Evolutionary conservation across 2,113 vertebrate species (phyloP).

Genomic region (Nibea coibor): DNA sequence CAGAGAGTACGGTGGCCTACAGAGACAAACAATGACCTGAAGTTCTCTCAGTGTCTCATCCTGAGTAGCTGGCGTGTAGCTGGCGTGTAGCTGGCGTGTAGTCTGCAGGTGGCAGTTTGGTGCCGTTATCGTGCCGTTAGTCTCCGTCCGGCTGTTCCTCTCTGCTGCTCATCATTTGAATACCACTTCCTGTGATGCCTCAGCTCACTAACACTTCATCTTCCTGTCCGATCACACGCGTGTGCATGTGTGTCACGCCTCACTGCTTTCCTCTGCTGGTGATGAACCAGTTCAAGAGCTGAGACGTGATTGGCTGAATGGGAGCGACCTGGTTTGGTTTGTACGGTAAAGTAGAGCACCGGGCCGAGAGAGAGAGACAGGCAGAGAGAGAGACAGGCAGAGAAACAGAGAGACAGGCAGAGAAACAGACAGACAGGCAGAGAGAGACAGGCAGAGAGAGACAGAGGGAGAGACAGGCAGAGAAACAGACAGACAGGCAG

Average conservation of each 20-base stretch:
- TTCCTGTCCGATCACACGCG: neutral
- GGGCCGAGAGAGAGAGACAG: neutral
- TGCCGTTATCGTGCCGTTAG: neutral
- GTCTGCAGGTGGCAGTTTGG: neutral
- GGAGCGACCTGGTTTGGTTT: slow-evolving; percentile 56
- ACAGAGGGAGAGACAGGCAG: too few species aligned
- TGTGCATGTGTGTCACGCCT: neutral
- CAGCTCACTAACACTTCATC: neutral
- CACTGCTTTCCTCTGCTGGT: neutral
- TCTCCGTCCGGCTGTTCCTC: too few species aligned
- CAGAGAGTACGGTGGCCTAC: neutral
- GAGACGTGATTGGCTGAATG: slow-evolving; percentile 28
- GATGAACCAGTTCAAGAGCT: slow-evolving; percentile 57
- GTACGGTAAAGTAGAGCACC: slow-evolving; percentile 42
- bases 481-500: too few species aligned
- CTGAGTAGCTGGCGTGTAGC: too few species aligned
- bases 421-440: too few species aligned
- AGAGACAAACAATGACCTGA: neutral
- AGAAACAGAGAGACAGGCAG: too few species aligned
- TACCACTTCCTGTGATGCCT: slow-evolving; percentile 21
- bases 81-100: too few species aligned
- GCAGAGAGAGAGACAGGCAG: too few species aligned
- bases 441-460: too few species aligned
- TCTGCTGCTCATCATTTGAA: slow-evolving; percentile 6
- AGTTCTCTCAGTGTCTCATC: neutral